phyloP scores from a whole-genome alignment of 2,888 invertebrate species.

The Rhagonycha fulva region DNA sequence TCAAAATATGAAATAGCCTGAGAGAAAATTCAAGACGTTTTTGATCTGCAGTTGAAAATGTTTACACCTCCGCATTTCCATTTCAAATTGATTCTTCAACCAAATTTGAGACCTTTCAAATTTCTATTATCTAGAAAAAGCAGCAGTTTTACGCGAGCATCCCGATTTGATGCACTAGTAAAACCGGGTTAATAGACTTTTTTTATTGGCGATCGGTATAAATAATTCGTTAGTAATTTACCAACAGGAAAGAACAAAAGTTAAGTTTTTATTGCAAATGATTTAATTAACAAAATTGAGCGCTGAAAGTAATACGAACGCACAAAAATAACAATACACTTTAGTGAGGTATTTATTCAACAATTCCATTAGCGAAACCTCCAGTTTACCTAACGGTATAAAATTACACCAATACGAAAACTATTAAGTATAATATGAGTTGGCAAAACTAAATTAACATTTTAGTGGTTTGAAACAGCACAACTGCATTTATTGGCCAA shows the following conservation, averaged over 20 bases:
- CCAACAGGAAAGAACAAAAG: neutral
- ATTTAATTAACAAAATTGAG: neutral
- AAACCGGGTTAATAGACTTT: neutral
- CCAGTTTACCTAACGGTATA: neutral
- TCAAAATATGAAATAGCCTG: conserved; percentile 11
- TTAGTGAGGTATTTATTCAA: neutral
- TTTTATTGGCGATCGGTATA: neutral
- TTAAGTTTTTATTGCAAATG: neutral
- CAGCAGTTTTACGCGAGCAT: neutral
- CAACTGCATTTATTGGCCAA: neutral
- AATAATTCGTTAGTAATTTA: neutral
- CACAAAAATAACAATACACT: neutral
- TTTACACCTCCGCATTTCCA: neutral
- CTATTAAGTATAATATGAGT: neutral
- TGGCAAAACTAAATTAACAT: neutral
- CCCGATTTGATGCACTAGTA: neutral
- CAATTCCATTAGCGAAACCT: neutral
- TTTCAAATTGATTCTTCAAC: neutral
- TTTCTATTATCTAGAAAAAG: neutral
- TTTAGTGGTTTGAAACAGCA: neutral
- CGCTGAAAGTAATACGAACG: neutral
- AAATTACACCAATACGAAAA: neutral
- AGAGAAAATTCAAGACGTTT: neutral
- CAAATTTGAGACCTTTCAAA: neutral
- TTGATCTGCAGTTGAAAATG: neutral